Evolutionary conservation across 2,888 invertebrate genomes (phyloP), one percentile per base, ranked within the genome.

Genomic region (Campoletis raptor): DNA sequence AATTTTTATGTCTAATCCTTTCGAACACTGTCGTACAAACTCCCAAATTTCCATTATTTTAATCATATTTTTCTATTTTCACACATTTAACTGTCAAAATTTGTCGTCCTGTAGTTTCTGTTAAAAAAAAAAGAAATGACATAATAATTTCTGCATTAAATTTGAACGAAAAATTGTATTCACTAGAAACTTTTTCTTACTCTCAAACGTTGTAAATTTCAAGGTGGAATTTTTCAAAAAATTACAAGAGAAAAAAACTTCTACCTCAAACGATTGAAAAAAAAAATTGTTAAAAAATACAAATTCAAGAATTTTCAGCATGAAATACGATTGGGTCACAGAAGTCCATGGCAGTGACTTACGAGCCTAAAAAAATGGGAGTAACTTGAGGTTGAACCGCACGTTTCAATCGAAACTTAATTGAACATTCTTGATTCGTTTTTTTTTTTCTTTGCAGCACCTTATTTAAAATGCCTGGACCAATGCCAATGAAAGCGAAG

Each of bases 391-490:
- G n/a, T 66, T 8, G 10, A 40, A 21, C 8, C 42, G 1, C 10
- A 15, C 5, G 7, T 30, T 4, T 4, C 9, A 15, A 40, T 21
- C 42, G 9, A 21, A 21, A 5, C 12, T n/a, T 21, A n/a, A 67
- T 10, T 2, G 0, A 67, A 21, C 21, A 10, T 24, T 48, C 30
- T 45, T 40, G 3, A 61, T 36, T 57, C 8, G 4, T 42, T 36
- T 89, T 94, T 94, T 85, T 92, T 92, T 96, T 96, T 88, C 95
- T 92, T 96, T 96, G 88, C 95, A 98, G 98, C 92, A 98, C 98
- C 73, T 97, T 98, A 15, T 98, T 98, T 95, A 98, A 98, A 95
- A 97, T 97, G 88, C 97, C 97, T n/a, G 97, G 97, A 0, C 97
- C 97, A 2, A 95, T 97, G 30, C 96, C 97, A 12, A 95, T 96